Conservation (phyloP, 1,140 invertebrate genomes). For the Megathymus violae region DNA sequence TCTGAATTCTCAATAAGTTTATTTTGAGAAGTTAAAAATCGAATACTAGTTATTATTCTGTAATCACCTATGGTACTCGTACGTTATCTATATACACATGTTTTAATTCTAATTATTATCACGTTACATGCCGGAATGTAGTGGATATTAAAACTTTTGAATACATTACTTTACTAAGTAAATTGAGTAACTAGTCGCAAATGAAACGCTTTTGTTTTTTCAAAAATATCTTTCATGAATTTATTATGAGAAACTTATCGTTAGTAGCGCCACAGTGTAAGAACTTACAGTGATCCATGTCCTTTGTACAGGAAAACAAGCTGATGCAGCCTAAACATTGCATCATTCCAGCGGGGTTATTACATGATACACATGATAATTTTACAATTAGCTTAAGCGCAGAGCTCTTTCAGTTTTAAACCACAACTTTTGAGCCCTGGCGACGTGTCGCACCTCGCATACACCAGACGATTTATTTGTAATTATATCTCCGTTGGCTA, state of each 20-base stretch:
- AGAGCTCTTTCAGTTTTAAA: too few species aligned
- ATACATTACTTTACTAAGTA: constrained; percentile 9
- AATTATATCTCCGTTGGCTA: too few species aligned
- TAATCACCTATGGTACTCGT: constrained; percentile 42
- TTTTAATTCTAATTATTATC: constrained; percentile 79
- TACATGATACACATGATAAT: too few species aligned
- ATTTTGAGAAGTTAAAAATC: constrained; percentile 41
- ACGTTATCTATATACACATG: constrained; percentile 67
- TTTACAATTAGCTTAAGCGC: too few species aligned
- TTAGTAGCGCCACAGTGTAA: not conserved
- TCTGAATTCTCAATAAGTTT: constrained; percentile 41
- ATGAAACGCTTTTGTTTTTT: constrained; percentile 4
- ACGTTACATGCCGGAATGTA: constrained; percentile 66
- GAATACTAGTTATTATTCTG: constrained; percentile 46
- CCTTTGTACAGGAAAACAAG: not conserved
- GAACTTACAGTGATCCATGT: not conserved
- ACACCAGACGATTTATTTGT: too few species aligned
- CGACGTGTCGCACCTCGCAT: too few species aligned
- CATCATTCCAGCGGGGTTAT: not conserved
- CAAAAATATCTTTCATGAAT: too few species aligned
- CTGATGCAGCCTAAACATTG: too few species aligned
- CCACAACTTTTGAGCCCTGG: too few species aligned
- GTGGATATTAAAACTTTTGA: constrained; percentile 6
- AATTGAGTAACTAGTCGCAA: constrained; percentile 17
- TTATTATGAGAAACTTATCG: too few species aligned